Percentiles rank a stretch among this genome's conserved stretches.
Conservation (phyloP, 2,797 vertebrate species). For the Spea hammondii region DNA sequence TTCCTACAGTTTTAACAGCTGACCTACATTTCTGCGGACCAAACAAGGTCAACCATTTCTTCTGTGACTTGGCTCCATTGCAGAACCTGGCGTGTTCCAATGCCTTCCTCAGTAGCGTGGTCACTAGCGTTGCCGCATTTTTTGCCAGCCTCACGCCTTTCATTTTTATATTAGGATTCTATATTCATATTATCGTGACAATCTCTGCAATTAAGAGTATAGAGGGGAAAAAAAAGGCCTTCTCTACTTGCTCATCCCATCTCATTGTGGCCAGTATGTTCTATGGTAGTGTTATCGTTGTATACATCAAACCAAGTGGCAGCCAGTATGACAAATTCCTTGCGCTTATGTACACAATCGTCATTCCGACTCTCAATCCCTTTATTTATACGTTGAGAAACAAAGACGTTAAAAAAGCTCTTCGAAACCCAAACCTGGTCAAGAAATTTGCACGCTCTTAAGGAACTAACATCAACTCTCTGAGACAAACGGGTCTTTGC, state of each 20-base stretch:
- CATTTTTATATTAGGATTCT: not conserved
- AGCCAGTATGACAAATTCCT: conserved; percentile 28
- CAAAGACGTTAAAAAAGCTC: not conserved
- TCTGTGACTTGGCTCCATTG: conserved; percentile 37
- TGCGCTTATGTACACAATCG: conserved; percentile 48
- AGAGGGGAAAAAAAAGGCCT: conserved; percentile 30
- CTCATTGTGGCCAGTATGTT: conserved; percentile 1
- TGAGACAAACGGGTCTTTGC: no score
- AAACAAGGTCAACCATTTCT: conserved; percentile 39
- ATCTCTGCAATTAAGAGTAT: conserved; percentile 2
- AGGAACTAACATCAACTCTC: not conserved
- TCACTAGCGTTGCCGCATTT: not conserved
- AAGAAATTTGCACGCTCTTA: not conserved
- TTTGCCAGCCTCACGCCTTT: conserved; percentile 16
- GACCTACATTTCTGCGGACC: conserved; percentile 25
- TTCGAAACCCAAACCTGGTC: not conserved
- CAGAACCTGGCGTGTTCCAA: conserved; percentile 37
- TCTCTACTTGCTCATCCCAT: conserved; percentile 36
- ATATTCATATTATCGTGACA: conserved; percentile 8
- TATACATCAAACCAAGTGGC: conserved; percentile 42
- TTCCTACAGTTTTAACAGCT: conserved; percentile 22
- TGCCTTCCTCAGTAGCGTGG: conserved; percentile 18
- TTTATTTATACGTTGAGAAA: conserved; percentile 50
- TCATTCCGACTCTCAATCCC: conserved; percentile 49
- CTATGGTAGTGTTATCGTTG: conserved; percentile 49